phyloP scores from a whole-genome alignment of 2,888 invertebrate genomes.

The Tolmerus cingulatus region DNA sequence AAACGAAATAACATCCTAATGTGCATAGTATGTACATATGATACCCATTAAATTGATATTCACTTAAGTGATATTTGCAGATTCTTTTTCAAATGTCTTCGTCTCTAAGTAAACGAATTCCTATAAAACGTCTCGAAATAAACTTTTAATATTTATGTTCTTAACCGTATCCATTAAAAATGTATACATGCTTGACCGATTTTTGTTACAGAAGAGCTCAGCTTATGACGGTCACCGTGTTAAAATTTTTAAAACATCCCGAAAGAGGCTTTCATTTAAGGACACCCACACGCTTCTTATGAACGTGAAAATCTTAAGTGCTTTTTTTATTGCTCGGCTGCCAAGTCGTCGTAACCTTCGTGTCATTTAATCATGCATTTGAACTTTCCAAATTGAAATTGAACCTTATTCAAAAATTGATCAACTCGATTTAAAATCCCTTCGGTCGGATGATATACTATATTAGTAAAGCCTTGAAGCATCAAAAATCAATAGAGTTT shows the following conservation, averaged over 20 bases:
- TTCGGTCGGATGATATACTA: not conserved
- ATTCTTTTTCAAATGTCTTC: no score
- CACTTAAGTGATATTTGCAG: no score
- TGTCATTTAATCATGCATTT: not conserved
- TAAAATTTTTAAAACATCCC: not conserved
- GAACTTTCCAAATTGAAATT: not conserved
- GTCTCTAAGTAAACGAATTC: no score
- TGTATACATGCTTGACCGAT: not conserved
- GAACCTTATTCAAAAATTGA: not conserved
- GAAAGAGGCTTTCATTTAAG: not conserved
- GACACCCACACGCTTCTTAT: not conserved
- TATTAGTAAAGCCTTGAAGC: not conserved
- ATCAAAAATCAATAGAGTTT: not conserved
- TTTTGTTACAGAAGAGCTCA: not conserved
- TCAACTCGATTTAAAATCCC: not conserved
- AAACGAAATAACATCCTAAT: no score
- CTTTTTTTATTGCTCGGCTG: not conserved
- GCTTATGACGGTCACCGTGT: not conserved
- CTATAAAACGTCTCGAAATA: not conserved
- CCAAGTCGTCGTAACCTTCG: not conserved
- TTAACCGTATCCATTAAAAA: not conserved
- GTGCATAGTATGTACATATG: no score
- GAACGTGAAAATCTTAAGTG: not conserved
- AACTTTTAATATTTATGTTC: not conserved
- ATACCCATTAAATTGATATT: no score